phyloP scores from a whole-genome alignment of 2,797 vertebrate species.

The Coendou prehensilis region DNA sequence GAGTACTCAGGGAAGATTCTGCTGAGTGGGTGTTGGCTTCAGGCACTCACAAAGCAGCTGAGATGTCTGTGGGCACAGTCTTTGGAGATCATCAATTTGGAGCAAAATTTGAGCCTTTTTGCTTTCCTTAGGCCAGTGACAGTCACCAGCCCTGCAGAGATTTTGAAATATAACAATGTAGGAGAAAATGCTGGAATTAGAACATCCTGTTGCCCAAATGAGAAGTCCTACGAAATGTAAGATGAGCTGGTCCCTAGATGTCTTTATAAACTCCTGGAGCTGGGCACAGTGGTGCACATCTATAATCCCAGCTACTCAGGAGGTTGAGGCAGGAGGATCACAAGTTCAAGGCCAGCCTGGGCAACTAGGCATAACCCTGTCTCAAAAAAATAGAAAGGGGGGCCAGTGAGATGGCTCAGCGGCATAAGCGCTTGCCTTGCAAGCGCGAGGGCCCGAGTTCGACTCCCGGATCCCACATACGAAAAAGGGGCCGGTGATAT shows the following conservation, averaged over 20 bases:
- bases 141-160: not conserved
- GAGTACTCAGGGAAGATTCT: not conserved
- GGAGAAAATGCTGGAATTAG: slow-evolving; percentile 54
- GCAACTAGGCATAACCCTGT: not conserved
- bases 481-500: no score
- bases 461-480: no score
- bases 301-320: not conserved
- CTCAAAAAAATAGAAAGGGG: not conserved
- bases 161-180: slow-evolving; percentile 53
- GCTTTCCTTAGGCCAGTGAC: not conserved
- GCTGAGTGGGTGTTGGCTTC: not conserved
- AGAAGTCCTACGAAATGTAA: not conserved
- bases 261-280: not conserved
- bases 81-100: not conserved
- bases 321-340: not conserved
- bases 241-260: not conserved
- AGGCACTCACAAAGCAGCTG: not conserved
- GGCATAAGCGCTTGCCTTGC: no score
- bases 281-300: not conserved
- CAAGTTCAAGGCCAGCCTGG: not conserved
- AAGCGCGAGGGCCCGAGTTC: no score
- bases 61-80: not conserved
- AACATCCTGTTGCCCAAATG: not conserved
- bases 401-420: no score
- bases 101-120: slow-evolving; percentile 20